phyloP scores from a whole-genome alignment of 2,888 invertebrate species.

The Trisateles emortualis region DNA sequence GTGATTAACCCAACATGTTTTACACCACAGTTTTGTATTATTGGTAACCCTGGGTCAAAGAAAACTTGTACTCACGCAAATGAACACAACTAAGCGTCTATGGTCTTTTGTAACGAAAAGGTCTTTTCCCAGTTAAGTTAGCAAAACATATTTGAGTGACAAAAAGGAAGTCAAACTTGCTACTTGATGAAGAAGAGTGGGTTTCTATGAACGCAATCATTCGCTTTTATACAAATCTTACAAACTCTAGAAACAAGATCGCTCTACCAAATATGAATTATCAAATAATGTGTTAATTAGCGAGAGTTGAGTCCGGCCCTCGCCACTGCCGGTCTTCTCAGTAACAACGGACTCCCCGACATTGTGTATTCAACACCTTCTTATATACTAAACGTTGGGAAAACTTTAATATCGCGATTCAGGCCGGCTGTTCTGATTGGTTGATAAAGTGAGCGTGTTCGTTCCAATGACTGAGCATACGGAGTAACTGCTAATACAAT shows the following conservation, averaged over 20 bases:
- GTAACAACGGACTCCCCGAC: conserved; percentile 81
- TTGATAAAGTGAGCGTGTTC: conserved; percentile 13
- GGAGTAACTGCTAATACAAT: too few relatives aligned
- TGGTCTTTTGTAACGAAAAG: too few relatives aligned
- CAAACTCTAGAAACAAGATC: conserved; percentile 69
- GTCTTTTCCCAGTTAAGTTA: too few relatives aligned
- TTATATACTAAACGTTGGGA: conserved; percentile 47
- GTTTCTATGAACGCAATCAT: conserved; percentile 58
- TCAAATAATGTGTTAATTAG: conserved; percentile 63
- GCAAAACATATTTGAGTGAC: neutral
- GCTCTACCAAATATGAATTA: conserved; percentile 74
- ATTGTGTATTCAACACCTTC: fast-evolving
- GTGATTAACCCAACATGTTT: too few relatives aligned
- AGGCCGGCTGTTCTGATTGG: conserved; percentile 60
- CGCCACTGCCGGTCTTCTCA: conserved; percentile 81
- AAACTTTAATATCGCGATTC: conserved; percentile 66
- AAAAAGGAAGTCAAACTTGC: conserved; percentile 84
- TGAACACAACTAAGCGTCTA: too few relatives aligned
- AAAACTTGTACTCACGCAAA: too few relatives aligned
- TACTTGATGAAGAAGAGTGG: conserved; percentile 82
- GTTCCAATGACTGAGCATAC: too few relatives aligned
- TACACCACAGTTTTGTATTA: too few relatives aligned
- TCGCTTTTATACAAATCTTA: conserved; percentile 53
- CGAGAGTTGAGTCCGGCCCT: conserved; percentile 82
- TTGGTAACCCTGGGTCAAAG: too few relatives aligned